These are phyloP conservation scores for Montipora efflorescens DNA, from an alignment of 64 coral and sea anemone species.

Conservation along the genomic window DNA sequence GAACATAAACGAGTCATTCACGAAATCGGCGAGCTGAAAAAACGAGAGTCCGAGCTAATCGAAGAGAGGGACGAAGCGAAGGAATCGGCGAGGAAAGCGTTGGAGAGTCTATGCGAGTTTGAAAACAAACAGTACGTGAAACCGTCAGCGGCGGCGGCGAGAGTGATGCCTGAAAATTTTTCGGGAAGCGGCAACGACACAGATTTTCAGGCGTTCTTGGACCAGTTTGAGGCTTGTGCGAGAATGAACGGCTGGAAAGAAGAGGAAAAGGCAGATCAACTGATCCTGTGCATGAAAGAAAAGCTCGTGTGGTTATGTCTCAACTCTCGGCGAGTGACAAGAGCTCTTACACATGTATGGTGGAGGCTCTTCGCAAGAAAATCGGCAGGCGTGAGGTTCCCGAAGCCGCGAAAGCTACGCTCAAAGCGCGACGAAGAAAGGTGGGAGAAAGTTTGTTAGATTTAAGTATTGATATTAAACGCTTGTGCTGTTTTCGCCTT, in stretches of 20 bases:
- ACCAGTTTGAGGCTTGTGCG: conserved; percentile 50
- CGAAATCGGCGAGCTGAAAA: too few species aligned
- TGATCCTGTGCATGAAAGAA: conserved; percentile 47
- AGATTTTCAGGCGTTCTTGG: conserved; percentile 56
- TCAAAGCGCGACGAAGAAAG: too few species aligned
- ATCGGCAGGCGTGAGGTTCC: conserved; percentile 35
- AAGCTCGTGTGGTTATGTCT: conserved; percentile 16
- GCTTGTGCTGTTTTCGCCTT: too few species aligned
- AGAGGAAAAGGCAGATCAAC: conserved; percentile 22
- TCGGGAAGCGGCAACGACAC: conserved; percentile 60
- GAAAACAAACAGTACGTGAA: background rate
- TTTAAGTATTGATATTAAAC: too few species aligned
- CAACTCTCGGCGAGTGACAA: conserved; percentile 37
- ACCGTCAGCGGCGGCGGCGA: conserved; percentile 10
- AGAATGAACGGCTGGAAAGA: conserved; percentile 38
- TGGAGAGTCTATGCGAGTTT: conserved; percentile 20
- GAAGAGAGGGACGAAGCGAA: too few species aligned
- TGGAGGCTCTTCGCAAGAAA: conserved; percentile 43
- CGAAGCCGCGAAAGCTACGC: background rate
- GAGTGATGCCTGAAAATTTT: conserved; percentile 7
- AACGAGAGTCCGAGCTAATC: too few species aligned
- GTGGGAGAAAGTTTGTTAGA: too few species aligned
- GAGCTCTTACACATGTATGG: conserved; percentile 32
- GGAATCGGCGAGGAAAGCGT: too few species aligned
- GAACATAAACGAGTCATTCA: too few species aligned